Base-by-base conservation (phyloP, 2,113 vertebrate genomes). In the Calyptomena viridis region DNA sequence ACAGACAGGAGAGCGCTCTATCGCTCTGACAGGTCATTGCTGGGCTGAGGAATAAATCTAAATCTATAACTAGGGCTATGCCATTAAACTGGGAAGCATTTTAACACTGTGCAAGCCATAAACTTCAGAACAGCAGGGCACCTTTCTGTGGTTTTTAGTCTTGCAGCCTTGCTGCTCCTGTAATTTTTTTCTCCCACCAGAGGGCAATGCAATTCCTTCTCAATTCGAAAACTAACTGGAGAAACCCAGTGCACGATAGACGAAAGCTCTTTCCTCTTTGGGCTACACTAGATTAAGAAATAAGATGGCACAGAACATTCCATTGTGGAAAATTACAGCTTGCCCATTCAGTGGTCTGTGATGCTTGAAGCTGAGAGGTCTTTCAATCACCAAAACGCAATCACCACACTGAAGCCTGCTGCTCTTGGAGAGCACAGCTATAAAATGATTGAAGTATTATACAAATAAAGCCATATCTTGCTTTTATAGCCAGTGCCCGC, bases 141-240 rank as follows among this genome's bases (percentile, higher is more conserved):
- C 18, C 58, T 64, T 52, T 64, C 22, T 58, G 74, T 31, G 37
- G 12, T 62, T 69, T 77, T 71, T 8, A 33, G 31, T 37, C 90
- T 92, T 72, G 64, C 42, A 94, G 89, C 58, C 27, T 75, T 76
- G 40, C 33, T 49, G 50, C 66, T 89, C 50, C 75, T 84, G 19
- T 44, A 59, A 91, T 66, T 49, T 87, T 74, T 63, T 95, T 76
- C 91, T 85, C 89, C 96, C 97, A 97, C 87, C 89, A 97, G 97
- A 97, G 97, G 97, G 96, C 95, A 94, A 94, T 90, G 52, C 68
- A 88, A 79, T 60, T 73, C 95, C 87, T 93, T 92, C 81, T 84
- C 86, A 94, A 52, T 80, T 64, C 87, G 37, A 69, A 94, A 92
- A 92, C 49, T 37, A 90, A 58, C 64, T 58, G 49, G 25, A 88